Base-by-base conservation (phyloP, 1,140 invertebrate genomes). In the Philaenus spumarius region DNA sequence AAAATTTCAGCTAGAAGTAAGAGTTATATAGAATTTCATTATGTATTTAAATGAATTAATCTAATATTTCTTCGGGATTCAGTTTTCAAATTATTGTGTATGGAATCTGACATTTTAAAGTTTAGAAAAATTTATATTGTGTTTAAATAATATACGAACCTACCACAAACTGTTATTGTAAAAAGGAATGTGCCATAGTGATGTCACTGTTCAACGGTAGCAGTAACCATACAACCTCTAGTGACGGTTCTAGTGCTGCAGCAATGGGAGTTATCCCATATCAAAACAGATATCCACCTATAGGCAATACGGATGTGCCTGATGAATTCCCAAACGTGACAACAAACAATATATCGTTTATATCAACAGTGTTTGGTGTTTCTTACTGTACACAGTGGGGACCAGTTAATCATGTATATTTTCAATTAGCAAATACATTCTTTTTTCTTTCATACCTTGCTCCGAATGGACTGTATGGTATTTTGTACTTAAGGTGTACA, bases 381-480 rank as follows among this genome's bases (percentile, higher is more conserved):
- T 42, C 62, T 5, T 53, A 55, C 17, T 63, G 63, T 63, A 72
- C 72, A 63, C 71, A 76, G 65, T 77, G 76, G 69, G 71, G 72
- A 65, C 73, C 73, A 59, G 67, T 79, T 63, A 85, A 88, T 70
- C 86, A 88, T 72, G 75, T 86, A 51, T 88, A 87, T 73, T 89
- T 87, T 73, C 87, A 94, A 78, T 74, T 91, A 65, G 88, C 87
- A 55, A 91, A 93, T 74, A 80, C 82, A 50, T 90, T 89, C 69
- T 83, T 93, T 63, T 80, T 92, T 59, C 69, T 91, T 22, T 89
- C 88, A 42, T 87, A 91, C 67, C 74, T 92, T 46, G 86, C 88
- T 30, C 85, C 89, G 1, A 85, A 86, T 66, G 84, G 85, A 1
- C 80, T 84, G n/a, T 83, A 84, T 64, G 89, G 89, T 0, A 79